Evolutionary conservation across 2,797 vertebrate genomes (phyloP).

Genomic region (Amblyraja radiata): DNA sequence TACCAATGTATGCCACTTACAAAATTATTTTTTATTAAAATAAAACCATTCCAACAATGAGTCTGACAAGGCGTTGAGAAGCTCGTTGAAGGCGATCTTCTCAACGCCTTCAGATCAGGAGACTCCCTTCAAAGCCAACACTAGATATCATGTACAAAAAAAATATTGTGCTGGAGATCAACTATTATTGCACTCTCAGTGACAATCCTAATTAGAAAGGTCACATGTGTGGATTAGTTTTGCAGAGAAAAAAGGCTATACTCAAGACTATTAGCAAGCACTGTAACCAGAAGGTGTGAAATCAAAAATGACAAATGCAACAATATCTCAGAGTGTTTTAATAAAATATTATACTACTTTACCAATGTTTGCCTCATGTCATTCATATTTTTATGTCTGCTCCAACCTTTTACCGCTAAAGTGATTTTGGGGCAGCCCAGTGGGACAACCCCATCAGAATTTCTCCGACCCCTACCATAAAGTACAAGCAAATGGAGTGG

Average conservation of each 20-base stretch:
- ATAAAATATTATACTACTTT: not conserved
- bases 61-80: too few species aligned
- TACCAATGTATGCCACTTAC: not conserved
- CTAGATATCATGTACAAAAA: constrained; percentile 5
- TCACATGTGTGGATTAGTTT: not conserved
- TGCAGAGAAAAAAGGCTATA: not conserved
- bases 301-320: constrained; percentile 14
- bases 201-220: not conserved
- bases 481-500: not conserved
- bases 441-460: not conserved
- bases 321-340: not conserved
- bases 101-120: constrained; percentile 14
- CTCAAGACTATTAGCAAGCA: not conserved
- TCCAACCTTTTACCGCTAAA: not conserved
- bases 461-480: not conserved
- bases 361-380: too few species aligned
- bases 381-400: not conserved
- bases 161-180: not conserved
- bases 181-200: not conserved
- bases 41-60: not conserved
- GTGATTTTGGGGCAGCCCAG: not conserved
- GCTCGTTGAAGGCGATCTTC: not conserved
- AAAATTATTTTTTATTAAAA: not conserved
- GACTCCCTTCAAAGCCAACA: constrained; percentile 18
- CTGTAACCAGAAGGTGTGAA: not conserved